Evolutionary conservation across 2,888 invertebrate genomes (phyloP).

Genomic region (Callosobruchus maculatus): DNA sequence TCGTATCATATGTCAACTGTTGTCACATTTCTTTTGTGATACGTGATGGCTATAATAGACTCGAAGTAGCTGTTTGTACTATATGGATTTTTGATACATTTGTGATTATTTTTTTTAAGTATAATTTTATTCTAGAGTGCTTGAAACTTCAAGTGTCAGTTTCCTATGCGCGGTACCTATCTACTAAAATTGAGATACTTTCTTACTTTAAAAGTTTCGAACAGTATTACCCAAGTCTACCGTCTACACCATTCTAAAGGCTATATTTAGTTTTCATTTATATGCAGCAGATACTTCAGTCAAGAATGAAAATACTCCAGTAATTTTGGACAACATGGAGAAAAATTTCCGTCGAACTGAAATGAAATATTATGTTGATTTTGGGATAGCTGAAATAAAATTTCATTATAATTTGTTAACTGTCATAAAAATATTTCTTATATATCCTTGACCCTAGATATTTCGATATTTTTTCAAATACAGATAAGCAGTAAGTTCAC

Average conservation of each 20-base stretch:
- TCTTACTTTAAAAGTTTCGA: not conserved
- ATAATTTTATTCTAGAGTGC: not conserved
- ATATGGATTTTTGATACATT: not conserved
- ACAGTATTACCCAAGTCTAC: not conserved
- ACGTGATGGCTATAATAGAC: not conserved
- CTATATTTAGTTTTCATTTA: not conserved
- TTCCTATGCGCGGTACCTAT: not conserved
- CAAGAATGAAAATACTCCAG: not conserved
- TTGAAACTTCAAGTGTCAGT: no score
- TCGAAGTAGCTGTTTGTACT: not conserved
- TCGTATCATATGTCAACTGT: no score
- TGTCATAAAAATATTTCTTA: no score
- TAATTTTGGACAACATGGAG: not conserved
- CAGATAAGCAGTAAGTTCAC: no score
- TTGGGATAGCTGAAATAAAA: no score
- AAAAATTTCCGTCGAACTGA: not conserved
- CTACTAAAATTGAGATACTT: not conserved
- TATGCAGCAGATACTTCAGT: not conserved
- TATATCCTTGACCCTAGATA: no score
- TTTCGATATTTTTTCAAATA: no score
- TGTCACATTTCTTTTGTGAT: not conserved
- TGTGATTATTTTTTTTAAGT: not conserved
- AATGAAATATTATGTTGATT: no score
- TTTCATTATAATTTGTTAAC: no score
- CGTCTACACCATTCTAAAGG: not conserved